phyloP scores from a whole-genome alignment of 2,797 vertebrate species.

The Lutjanus argentimaculatus region DNA sequence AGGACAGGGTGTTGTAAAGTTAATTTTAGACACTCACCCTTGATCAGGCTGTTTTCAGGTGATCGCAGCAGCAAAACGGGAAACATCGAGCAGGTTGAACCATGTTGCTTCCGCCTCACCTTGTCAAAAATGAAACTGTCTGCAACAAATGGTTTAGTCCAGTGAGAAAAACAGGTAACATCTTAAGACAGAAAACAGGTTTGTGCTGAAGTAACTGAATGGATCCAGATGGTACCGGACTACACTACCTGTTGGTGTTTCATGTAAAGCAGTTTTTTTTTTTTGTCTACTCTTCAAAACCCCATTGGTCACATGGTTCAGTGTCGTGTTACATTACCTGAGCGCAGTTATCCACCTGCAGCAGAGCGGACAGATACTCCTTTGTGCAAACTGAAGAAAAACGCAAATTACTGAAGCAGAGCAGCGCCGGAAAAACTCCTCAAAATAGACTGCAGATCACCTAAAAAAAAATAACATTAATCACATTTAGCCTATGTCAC shows the following conservation, averaged over 20 bases:
- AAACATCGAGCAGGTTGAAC: conserved; percentile 59
- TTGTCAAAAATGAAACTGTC: conserved; percentile 60
- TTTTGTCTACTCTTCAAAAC: conserved; percentile 61
- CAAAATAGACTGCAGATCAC: neutral
- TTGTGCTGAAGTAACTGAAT: neutral
- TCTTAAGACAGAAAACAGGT: neutral
- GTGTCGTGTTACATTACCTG: conserved; percentile 88
- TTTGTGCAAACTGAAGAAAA: conserved; percentile 77
- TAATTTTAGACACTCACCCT: conserved; percentile 36
- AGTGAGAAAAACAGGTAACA: neutral
- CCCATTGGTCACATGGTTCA: conserved; percentile 84
- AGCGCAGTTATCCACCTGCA: conserved; percentile 81
- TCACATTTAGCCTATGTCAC: neutral
- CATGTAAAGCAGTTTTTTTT: conserved; percentile 73
- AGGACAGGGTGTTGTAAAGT: neutral
- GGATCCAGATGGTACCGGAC: neutral
- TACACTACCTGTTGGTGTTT: conserved; percentile 45
- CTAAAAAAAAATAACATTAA: neutral
- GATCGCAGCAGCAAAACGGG: conserved; percentile 44
- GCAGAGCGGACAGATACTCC: conserved; percentile 78
- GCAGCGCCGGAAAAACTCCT: conserved; percentile 25
- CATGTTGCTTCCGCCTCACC: conserved; percentile 82
- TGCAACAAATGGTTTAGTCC: conserved; percentile 24
- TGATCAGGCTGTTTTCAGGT: conserved; percentile 50
- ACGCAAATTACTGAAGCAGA: conserved; percentile 61